phyloP scores from a whole-genome alignment of 1,140 invertebrate species.

The Episyrphus balteatus region DNA sequence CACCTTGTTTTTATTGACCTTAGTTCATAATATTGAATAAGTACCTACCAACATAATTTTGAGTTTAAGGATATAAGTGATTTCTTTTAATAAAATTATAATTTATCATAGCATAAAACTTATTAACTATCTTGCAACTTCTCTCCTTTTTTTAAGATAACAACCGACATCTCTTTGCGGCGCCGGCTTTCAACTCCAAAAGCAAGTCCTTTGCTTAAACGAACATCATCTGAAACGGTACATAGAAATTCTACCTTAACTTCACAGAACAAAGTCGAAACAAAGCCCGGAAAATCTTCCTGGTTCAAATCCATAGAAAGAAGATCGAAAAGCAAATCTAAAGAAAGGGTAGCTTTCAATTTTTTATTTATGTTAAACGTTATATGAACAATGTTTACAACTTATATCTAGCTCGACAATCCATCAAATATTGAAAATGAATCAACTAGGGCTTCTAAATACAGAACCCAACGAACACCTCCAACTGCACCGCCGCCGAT shows the following conservation, averaged over 20 bases:
- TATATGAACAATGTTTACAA: too few relatives aligned
- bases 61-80: too few relatives aligned
- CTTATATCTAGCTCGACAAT: too few relatives aligned
- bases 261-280: neutral
- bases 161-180: slow-evolving; percentile 42
- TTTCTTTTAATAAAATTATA: too few relatives aligned
- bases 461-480: slow-evolving; percentile 7
- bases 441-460: too few relatives aligned
- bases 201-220: slow-evolving; percentile 46
- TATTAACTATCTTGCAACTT: too few relatives aligned
- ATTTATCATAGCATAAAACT: too few relatives aligned
- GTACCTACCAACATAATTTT: too few relatives aligned
- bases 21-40: too few relatives aligned
- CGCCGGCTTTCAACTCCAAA: slow-evolving; percentile 59
- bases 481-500: slow-evolving; percentile 35
- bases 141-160: neutral
- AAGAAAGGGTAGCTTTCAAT: slow-evolving; percentile 20
- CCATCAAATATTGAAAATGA: too few relatives aligned
- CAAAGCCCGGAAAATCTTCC: slow-evolving; percentile 34
- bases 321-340: slow-evolving; percentile 39
- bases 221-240: slow-evolving; percentile 26
- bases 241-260: slow-evolving; percentile 18
- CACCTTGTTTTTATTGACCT: too few relatives aligned
- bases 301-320: slow-evolving; percentile 57
- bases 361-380: neutral